Base-by-base conservation (phyloP, 2,113 vertebrate species). In the Aviceda subcristata region DNA sequence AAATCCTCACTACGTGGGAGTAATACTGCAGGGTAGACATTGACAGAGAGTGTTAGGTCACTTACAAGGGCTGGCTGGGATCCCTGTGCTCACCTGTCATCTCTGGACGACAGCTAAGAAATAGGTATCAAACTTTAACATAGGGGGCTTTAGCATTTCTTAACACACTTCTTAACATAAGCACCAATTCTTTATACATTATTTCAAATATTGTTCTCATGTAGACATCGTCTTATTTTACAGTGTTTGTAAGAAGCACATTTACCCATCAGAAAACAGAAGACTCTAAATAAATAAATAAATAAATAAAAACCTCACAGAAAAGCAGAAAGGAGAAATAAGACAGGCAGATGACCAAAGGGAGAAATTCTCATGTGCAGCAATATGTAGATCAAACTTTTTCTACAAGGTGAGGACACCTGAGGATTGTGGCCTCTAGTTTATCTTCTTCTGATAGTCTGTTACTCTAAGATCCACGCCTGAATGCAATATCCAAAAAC, bases 51-150 rank as follows among this genome's bases (percentile, higher is more conserved):
- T 55, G 32, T 41, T 34, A 50, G 90, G 94, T 87, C 74, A 87
- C 64, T 72, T 82, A 21, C 45, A 94, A 83, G 48, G 11, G 23
- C 77, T 95, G 95, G 86, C 94, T 62, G 88, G 62, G 50, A 73
- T 95, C 77, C 77, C 85, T 3, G 18, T 14, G 41, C 57, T 97
- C 92, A 90, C 86, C 94, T 92, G 83, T 94, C 87, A 82, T 86
- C 75, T 87, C 51, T 56, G 57, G 17, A 18, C 68, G 64, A 82
- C 43, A 95, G 64, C 22, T 92, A 41, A 78, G 48, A 80, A 86
- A 91, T 22, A 72, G 30, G 66, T 41, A 87, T 15, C 32, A 63
- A 84, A 73, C 29, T 26, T 78, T 18, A 29, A 26, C 51, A n/a
- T 1, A 45, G 13, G 10, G 19, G 21, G 6, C 55, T 74, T 71